Evolutionary conservation across 2,797 vertebrate species (phyloP).

Genomic region (Brachyalestes nurse): DNA sequence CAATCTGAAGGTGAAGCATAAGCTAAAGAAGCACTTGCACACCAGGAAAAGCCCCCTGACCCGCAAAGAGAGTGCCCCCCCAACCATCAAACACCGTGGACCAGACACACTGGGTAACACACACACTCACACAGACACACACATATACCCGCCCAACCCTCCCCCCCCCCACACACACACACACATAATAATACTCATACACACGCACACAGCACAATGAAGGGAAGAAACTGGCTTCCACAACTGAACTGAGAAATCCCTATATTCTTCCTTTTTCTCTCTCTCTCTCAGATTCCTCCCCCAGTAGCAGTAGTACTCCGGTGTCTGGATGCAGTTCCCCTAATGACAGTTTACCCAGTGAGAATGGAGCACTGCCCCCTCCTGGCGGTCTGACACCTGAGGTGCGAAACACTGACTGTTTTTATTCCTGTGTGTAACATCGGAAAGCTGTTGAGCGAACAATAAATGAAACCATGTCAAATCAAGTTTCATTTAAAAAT

Average conservation of each 20-base stretch:
- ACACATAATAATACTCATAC: background rate
- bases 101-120: constrained; percentile 83
- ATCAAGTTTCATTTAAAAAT: too few relatives aligned
- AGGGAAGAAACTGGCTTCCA: too few relatives aligned
- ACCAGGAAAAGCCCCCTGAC: constrained; percentile 93
- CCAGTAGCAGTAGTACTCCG: constrained; percentile 95
- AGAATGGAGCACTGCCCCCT: constrained; percentile 85
- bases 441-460: too few relatives aligned
- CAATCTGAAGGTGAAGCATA: constrained; percentile 94
- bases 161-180: background rate
- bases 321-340: constrained; percentile 95
- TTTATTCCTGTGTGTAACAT: too few relatives aligned
- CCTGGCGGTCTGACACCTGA: constrained; percentile 80
- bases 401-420: constrained; percentile 71
- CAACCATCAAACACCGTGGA: constrained; percentile 84
- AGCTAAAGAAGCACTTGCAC: constrained; percentile 92
- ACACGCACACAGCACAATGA: background rate
- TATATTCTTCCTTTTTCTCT: background rate
- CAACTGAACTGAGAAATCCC: too few relatives aligned
- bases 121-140: background rate
- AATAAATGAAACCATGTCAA: too few relatives aligned
- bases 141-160: background rate
- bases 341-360: constrained; percentile 88
- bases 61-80: constrained; percentile 92
- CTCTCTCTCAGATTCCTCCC: constrained; percentile 86